Base-by-base conservation (phyloP, 1,140 invertebrate species). In the Idris sp. region DNA sequence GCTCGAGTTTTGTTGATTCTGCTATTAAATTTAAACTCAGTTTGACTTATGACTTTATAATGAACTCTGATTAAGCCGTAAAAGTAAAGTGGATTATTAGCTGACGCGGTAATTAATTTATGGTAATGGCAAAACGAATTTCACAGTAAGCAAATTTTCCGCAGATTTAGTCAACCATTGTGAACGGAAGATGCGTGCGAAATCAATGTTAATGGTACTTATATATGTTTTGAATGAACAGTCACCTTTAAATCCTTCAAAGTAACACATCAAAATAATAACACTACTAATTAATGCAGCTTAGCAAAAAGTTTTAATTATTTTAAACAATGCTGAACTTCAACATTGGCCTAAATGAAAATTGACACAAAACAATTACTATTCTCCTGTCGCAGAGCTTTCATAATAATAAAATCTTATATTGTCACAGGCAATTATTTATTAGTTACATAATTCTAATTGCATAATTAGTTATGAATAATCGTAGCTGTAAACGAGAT, bases 41-140 rank as follows among this genome's bases (percentile, higher is more conserved):
- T 44, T 68, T 44, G 64, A 51, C 44, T 68, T 36, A 18, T 67
- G 53, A 59, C 44, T 68, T 51, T 59, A 22, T 59, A 59, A 68
- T 59, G 19, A 58, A 46, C 14, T n/a, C n/a, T 31, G 28, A 16
- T 36, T 51, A 28, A 51, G 44, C 53, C 22, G 13, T 46, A 40
- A 64, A n/a, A 5, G 22, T 22, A 54, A n/a, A 44, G 49, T 19
- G 15, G 49, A 54, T 53, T 54, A 54, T 31, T 38, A 44, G 15
- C 30, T 38, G 30, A 65, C 54, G 53, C 16, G 49, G 30, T 56
- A 56, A 56, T 56, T 67, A 38, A 56, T 40, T 67, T 48, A 67
- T 48, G 33, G 25, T n/a, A n/a, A n/a, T 10, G 9, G 18, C 31
- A 36, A 53, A 64, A 13, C 58, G 35, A 18, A 44, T 35, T 53